A percentile compares a stretch with the other conserved stretches of the same genome.
Conservation (phyloP, 2,113 vertebrate genomes). For the Odobenus rosmarus region DNA sequence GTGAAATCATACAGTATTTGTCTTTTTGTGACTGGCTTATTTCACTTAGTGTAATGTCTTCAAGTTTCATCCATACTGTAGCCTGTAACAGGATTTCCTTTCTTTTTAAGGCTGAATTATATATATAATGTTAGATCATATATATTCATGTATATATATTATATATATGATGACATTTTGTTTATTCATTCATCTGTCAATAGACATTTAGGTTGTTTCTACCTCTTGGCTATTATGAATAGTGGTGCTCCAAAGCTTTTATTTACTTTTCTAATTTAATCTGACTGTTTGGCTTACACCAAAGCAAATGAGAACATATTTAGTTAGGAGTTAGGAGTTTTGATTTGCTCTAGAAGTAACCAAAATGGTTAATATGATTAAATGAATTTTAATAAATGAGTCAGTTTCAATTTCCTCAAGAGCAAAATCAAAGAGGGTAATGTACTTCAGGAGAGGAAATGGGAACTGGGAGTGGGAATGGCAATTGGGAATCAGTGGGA, state of each 20-base stretch:
- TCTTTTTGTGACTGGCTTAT: background rate
- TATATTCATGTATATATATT: background rate
- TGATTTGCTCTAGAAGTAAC: background rate
- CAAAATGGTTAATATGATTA: background rate
- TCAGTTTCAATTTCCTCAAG: background rate
- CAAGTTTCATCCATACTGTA: background rate
- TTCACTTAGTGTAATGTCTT: background rate
- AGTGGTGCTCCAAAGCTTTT: background rate
- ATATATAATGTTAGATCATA: background rate
- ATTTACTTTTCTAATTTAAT: conserved; percentile 20
- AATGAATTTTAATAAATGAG: background rate
- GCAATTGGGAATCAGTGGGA: background rate
- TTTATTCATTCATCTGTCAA: background rate
- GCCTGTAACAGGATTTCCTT: background rate
- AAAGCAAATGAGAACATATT: background rate
- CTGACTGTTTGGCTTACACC: background rate
- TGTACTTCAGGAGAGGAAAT: background rate
- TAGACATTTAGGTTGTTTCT: background rate
- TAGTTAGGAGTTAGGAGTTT: background rate
- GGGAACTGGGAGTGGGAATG: background rate
- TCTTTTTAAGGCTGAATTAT: background rate
- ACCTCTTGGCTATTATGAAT: background rate
- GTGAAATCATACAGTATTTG: background rate
- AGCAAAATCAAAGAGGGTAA: background rate
- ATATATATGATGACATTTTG: background rate